Evolutionary conservation across 2,113 vertebrate genomes (phyloP), one percentile per base, ranked within the genome.

Genomic region (Emberiza fucata): DNA sequence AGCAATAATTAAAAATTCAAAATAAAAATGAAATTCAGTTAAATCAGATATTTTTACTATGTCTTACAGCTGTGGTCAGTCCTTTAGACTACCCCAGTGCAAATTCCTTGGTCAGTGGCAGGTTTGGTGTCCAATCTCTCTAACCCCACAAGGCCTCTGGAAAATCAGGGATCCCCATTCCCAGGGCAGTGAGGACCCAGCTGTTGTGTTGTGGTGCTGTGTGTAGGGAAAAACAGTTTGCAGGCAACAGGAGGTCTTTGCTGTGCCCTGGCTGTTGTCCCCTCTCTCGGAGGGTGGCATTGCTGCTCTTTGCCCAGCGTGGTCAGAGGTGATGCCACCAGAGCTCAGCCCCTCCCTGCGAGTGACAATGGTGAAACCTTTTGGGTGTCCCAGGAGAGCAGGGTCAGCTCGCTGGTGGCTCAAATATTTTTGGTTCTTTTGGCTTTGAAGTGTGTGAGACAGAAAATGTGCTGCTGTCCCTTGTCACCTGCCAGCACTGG

Each of bases 401-500:
- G 60, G 31, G 5, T 31, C 44, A 44, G 45, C 4, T 37, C 1
- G 0, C 25, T 18, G 65, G 20, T 4, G 22, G 16, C 18, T 71
- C 44, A 35, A 7, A 25, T 5, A 2, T 16, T 66, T 78, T 50
- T 5, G 23, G 7, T 29, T 64, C 37, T 23, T 73, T 83, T 0
- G 1, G 18, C 25, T 73, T 18, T 28, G 40, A 35, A 29, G 11
- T 0, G 0, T 2, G 3, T 0, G 7, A 23, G 9, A 10, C 51
- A 47, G 60, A 51, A 63, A 56, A 23, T 0, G 24, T 0, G 0
- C 40, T 2, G 4, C 29, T 45, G 47, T 22, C 9, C 0, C 11
- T 35, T 0, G 2, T 45, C 35, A 18, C 33, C 70, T 0, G 0
- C 0, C 1, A 21, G 71, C 69, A 3, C 18, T 3, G 5, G 2